Base-by-base conservation (phyloP, 2,888 invertebrate genomes). In the Volucella inflata region DNA sequence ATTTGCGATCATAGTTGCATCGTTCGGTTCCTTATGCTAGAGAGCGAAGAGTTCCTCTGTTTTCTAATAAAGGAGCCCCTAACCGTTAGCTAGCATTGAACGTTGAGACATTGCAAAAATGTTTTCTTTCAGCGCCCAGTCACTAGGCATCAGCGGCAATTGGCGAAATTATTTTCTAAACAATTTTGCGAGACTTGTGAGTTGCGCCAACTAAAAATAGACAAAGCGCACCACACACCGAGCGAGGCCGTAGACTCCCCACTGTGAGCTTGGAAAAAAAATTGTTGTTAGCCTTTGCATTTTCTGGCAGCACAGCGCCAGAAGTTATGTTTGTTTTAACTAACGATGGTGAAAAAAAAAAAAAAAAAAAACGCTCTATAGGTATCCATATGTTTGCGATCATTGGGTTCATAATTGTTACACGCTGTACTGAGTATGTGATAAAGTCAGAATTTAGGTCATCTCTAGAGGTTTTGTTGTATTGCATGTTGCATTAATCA, bases 151-250 rank as follows among this genome's bases (percentile, higher is more conserved):
- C 57, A 78, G 55, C 77, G 36, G 40, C 72, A 78, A 68, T 64
- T 38, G 40, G 44, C 46, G 12, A 46, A 79, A 68, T 40, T 75
- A 70, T 83, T 79, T 83, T 70, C 51, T 60, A 84, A 84, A 79
- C 83, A 84, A 75, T 79, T 84, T 84, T 64, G 71, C 65, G 84
- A 75, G 75, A 64, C 78, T 62, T 77, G 55, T 64, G 74, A 84
- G 64, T 21, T 40, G 59, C 51, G 64, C 40, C 50, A 42, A 55
- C 67, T 71, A 75, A 70, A 79, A 70, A 79, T 79, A 79, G 70
- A 67, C 83, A 68, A 46, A 51, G 8, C 36, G 16, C 68, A 53
- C 48, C 17, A 17, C 30, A 8, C 8, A 21, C 55, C 14, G 30
- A 2, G 38, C 6, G 10, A 36, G 14, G 12, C 6, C 14, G 14